Percentiles rank a stretch among this genome's conserved stretches.
These are phyloP conservation scores for Sarcophilus harrisii DNA, from an alignment of 2,797 vertebrate genomes.

Conservation along the genomic window DNA sequence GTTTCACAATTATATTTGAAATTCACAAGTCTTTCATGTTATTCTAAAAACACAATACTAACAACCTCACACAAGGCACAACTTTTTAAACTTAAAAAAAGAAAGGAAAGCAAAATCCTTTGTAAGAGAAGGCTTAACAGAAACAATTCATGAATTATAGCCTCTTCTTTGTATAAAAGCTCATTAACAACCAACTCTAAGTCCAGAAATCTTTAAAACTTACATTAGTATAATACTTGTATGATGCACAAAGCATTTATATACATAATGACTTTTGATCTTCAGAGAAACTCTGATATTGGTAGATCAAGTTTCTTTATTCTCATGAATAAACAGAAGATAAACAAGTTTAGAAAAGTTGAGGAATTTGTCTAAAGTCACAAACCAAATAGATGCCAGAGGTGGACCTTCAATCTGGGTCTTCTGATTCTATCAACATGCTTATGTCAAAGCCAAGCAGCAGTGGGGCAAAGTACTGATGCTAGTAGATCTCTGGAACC, in stretches of 20 bases:
- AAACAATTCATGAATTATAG: not conserved
- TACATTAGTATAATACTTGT: not conserved
- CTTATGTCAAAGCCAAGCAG: not conserved
- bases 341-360: not conserved
- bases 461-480: not conserved
- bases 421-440: not conserved
- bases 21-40: slow-evolving; percentile 33
- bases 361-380: not conserved
- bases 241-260: not conserved
- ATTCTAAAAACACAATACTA: not conserved
- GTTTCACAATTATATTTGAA: not conserved
- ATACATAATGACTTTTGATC: not conserved
- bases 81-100: not conserved
- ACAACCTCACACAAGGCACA: not conserved
- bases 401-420: not conserved
- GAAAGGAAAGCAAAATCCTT: not conserved
- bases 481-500: not conserved
- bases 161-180: not conserved
- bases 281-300: not conserved
- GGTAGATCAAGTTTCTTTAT: not conserved
- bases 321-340: not conserved
- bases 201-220: not conserved
- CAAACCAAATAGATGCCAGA: not conserved
- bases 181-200: not conserved
- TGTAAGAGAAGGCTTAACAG: not conserved